Conservation (phyloP, 1,140 invertebrate species). For the Drosophila tristis region DNA sequence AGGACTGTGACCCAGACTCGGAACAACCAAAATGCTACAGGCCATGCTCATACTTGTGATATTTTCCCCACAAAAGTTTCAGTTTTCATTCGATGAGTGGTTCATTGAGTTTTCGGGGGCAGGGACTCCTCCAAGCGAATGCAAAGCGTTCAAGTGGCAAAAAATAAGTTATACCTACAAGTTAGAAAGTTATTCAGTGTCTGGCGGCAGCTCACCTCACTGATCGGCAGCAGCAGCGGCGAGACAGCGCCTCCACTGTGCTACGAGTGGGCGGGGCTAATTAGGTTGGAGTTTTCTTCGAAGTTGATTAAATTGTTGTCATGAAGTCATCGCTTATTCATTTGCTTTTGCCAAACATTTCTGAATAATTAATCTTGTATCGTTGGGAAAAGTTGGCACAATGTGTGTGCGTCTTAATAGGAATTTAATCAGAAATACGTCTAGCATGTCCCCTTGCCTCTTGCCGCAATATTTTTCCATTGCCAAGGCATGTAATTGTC, state of each 20-base stretch:
- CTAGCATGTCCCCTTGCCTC: no score
- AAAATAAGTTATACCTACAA: slow-evolving; percentile 41
- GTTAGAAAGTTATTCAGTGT: slow-evolving; percentile 41
- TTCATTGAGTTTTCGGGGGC: slow-evolving; percentile 8
- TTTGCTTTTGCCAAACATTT: slow-evolving; percentile 41
- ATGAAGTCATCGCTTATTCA: slow-evolving; percentile 31
- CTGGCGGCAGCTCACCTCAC: slow-evolving; percentile 6
- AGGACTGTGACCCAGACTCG: background rate
- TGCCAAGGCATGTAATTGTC: no score
- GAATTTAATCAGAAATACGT: slow-evolving; percentile 19
- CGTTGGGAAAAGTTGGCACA: background rate
- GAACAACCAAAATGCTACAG: background rate
- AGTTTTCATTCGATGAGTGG: slow-evolving; percentile 8
- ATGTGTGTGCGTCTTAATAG: slow-evolving; percentile 14
- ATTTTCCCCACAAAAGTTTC: slow-evolving; percentile 10
- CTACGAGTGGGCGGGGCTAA: slow-evolving; percentile 33
- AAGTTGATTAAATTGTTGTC: slow-evolving; percentile 50
- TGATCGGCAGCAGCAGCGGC: slow-evolving; percentile 18
- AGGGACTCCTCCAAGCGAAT: slow-evolving; percentile 37
- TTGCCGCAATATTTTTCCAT: no score
- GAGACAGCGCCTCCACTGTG: slow-evolving; percentile 18
- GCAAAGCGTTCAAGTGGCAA: slow-evolving; percentile 49
- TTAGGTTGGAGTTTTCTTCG: slow-evolving; percentile 27
- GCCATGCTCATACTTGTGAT: background rate
- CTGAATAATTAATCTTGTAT: slow-evolving; percentile 33